Percentiles rank a stretch among this genome's conserved stretches.
Evolutionary conservation across 2,888 invertebrate genomes (phyloP).

Genomic region (Cacoxenus indagator): DNA sequence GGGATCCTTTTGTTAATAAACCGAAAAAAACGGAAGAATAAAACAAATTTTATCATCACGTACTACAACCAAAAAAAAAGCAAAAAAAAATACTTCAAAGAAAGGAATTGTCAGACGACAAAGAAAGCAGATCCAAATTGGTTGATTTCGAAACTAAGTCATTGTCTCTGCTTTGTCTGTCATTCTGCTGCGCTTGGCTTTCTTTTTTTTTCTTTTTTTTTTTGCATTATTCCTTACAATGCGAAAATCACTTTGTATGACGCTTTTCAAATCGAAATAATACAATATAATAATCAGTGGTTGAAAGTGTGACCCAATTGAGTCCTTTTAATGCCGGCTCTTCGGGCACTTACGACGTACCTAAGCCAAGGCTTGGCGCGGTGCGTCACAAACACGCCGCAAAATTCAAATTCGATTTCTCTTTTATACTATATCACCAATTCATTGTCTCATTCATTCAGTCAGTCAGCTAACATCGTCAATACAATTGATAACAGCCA

Average conservation of each 20-base stretch:
- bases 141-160: neutral
- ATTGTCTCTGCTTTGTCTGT: neutral
- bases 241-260: slow-evolving; percentile 2
- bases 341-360: slow-evolving; percentile 43
- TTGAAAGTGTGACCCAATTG: neutral
- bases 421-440: slow-evolving; percentile 26
- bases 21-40: no score
- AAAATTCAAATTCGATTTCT: slow-evolving; percentile 35
- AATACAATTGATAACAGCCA: neutral
- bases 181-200: neutral
- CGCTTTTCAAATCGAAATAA: neutral
- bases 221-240: neutral
- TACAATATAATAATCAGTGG: neutral
- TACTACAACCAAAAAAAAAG: neutral
- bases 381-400: neutral
- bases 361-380: slow-evolving; percentile 29
- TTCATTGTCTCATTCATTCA: slow-evolving; percentile 5
- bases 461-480: neutral
- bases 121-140: neutral
- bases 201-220: neutral
- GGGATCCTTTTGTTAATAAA: no score
- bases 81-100: neutral
- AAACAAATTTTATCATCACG: no score
- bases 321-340: slow-evolving; percentile 26
- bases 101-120: neutral